Conservation (phyloP, 1,140 invertebrate species). For the Drosophila gunungcola region DNA sequence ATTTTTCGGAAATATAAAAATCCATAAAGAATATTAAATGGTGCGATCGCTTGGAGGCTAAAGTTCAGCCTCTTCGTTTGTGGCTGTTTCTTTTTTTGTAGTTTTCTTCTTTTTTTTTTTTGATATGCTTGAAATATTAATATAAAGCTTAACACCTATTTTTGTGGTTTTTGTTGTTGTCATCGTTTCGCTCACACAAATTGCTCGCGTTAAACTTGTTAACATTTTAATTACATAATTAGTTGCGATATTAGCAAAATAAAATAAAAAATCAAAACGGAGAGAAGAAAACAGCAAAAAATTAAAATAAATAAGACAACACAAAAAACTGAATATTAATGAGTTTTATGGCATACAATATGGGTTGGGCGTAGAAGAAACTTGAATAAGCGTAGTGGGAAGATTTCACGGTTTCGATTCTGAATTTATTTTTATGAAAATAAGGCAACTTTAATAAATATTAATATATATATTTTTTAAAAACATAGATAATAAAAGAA, state of each 20-base stretch:
- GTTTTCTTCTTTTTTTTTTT: conserved; percentile 12
- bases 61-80: conserved; percentile 30
- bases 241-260: conserved; percentile 49
- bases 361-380: conserved; percentile 2
- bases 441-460: too few species aligned
- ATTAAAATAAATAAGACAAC: conserved; percentile 36
- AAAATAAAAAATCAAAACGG: background rate
- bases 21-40: conserved; percentile 42
- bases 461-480: too few species aligned
- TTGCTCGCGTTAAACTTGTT: conserved; percentile 59
- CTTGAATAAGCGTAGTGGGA: conserved; percentile 23
- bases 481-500: too few species aligned
- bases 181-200: conserved; percentile 36
- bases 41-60: conserved; percentile 28
- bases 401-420: conserved; percentile 14
- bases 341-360: conserved; percentile 10
- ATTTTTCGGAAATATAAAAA: conserved; percentile 35
- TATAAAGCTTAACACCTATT: conserved; percentile 55
- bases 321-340: conserved; percentile 52
- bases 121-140: conserved; percentile 58
- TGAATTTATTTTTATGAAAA: background rate
- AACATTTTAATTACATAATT: conserved; percentile 69
- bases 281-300: conserved; percentile 17
- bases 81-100: background rate
- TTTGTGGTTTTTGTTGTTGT: conserved; percentile 25